phyloP scores from a whole-genome alignment of 92 coral and sea anemone species.

The Porites lobata region DNA sequence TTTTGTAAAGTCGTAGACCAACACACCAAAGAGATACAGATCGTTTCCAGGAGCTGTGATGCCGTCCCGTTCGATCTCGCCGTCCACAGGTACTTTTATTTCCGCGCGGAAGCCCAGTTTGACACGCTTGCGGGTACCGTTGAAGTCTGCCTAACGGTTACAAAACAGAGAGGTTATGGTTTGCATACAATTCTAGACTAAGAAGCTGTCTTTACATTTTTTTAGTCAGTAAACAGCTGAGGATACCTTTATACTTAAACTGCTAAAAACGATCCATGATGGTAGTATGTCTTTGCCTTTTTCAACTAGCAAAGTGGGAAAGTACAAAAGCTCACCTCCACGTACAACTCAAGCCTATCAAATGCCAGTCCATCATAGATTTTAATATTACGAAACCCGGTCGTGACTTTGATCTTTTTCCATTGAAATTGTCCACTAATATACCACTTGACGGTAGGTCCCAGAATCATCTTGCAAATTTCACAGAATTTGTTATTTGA shows the following conservation, averaged over 20 bases:
- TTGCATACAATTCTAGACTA: no score
- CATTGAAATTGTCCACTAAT: slow-evolving; percentile 87
- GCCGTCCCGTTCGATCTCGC: slow-evolving; percentile 93
- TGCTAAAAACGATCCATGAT: no score
- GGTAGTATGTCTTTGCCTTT: neutral
- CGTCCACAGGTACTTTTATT: slow-evolving; percentile 93
- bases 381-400: slow-evolving; percentile 82
- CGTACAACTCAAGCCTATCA: slow-evolving; percentile 84
- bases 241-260: no score
- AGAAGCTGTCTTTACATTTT: no score
- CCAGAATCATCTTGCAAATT: slow-evolving; percentile 85
- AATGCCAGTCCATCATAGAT: slow-evolving; percentile 83
- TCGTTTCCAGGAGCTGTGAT: slow-evolving; percentile 86
- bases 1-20: slow-evolving; percentile 81
- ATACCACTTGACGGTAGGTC: slow-evolving; percentile 85
- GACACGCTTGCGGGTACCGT: slow-evolving; percentile 60
- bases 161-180: neutral
- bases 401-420: slow-evolving; percentile 82
- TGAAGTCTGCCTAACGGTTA: slow-evolving; percentile 85
- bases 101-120: slow-evolving; percentile 94
- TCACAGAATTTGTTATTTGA: slow-evolving; percentile 91
- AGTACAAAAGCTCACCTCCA: slow-evolving; percentile 68
- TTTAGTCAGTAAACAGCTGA: no score
- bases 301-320: neutral
- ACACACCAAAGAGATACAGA: slow-evolving; percentile 85